Evolutionary conservation across 2,113 vertebrate species (phyloP).

Genomic region (Leucopsar rothschildi): DNA sequence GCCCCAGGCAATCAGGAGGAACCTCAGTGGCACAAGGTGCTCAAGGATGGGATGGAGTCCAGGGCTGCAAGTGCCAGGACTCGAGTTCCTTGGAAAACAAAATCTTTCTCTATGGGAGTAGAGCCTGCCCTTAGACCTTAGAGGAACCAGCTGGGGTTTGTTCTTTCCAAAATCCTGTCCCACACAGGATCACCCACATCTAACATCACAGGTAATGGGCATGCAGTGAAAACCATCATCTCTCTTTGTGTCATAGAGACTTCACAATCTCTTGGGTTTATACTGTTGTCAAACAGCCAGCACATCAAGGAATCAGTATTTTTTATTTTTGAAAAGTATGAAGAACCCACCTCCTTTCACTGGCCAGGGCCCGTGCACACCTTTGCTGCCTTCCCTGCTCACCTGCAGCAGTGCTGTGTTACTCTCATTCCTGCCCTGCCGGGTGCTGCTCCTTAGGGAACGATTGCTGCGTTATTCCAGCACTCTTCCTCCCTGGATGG

Average conservation of each 20-base stretch:
- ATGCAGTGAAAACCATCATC: not conserved
- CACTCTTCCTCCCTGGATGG: not conserved
- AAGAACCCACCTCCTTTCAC: not conserved
- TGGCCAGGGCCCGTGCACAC: not conserved
- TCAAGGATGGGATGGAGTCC: not conserved
- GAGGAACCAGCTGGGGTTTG: not conserved
- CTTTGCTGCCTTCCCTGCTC: not conserved
- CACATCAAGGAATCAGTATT: not conserved
- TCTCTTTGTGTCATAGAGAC: not conserved
- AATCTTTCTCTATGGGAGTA: fast-evolving
- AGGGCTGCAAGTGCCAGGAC: not conserved
- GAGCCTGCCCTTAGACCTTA: not conserved
- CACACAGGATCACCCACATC: not conserved
- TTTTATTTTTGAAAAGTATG: not conserved
- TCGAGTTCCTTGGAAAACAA: fast-evolving
- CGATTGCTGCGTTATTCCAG: not conserved
- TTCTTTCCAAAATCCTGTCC: not conserved
- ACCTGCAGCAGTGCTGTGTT: not conserved
- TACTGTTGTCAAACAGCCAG: not conserved
- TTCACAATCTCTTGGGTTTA: not conserved
- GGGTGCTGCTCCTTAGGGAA: not conserved
- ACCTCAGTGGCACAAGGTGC: not conserved
- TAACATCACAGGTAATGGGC: fast-evolving
- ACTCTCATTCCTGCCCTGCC: not conserved
- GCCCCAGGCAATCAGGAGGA: not conserved